phyloP scores from a whole-genome alignment of 2,888 invertebrate genomes.

The Atethmia centrago region DNA sequence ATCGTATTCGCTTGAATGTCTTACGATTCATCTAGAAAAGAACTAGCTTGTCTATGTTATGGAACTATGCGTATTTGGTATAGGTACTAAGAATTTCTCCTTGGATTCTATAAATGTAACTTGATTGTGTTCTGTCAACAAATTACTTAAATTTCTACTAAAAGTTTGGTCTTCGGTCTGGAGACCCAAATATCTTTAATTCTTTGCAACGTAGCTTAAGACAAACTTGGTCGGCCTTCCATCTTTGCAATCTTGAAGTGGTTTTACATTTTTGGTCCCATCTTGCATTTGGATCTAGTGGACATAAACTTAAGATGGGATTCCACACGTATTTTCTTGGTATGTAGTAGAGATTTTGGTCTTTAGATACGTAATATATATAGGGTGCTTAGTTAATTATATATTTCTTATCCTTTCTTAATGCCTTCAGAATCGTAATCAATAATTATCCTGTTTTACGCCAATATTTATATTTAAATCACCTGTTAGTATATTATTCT shows the following conservation, averaged over 20 bases:
- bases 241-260: constrained; percentile 23
- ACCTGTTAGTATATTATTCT: no score
- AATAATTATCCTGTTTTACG: neutral
- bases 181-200: constrained; percentile 34
- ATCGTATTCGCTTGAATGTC: constrained; percentile 18
- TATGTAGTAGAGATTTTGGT: neutral
- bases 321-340: neutral
- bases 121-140: neutral
- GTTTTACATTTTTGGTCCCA: constrained; percentile 2
- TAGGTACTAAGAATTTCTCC: constrained; percentile 30
- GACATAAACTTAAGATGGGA: neutral
- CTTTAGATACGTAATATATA: neutral
- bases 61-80: constrained; percentile 11
- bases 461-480: no score
- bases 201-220: constrained; percentile 8
- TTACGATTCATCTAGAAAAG: constrained; percentile 40
- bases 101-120: constrained; percentile 10
- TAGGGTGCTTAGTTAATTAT: no score
- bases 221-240: constrained; percentile 3
- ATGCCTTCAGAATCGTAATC: neutral
- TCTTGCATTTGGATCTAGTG: neutral
- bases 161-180: neutral
- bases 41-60: constrained; percentile 5
- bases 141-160: constrained; percentile 5
- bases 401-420: neutral